phyloP scores from a whole-genome alignment of 2,113 vertebrate species.

The Halichoerus grypus region DNA sequence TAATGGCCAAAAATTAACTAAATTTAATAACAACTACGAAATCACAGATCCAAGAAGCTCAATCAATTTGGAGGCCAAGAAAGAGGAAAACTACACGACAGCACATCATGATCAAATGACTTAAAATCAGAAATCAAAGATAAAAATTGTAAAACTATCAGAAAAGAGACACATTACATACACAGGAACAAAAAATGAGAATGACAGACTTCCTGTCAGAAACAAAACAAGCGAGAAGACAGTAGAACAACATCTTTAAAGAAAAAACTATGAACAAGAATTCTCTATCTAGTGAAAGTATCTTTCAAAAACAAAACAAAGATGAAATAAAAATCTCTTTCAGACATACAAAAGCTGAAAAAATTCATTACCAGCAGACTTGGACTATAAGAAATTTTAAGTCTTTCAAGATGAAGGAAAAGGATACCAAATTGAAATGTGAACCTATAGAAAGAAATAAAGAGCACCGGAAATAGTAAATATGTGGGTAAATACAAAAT shows the following conservation, averaged over 20 bases:
- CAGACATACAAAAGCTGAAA: constrained; percentile 37
- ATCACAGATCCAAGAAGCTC: not conserved
- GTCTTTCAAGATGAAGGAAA: not conserved
- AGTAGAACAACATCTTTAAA: not conserved
- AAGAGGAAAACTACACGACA: constrained; percentile 3
- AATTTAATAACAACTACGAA: not conserved
- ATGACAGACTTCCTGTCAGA: not conserved
- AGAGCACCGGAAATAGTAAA: not conserved
- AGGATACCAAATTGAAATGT: not conserved
- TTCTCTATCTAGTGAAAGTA: not conserved
- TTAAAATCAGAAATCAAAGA: not conserved
- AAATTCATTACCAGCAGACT: not conserved
- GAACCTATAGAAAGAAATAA: not conserved
- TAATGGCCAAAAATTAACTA: not conserved
- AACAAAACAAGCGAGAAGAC: not conserved
- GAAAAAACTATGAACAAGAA: not conserved
- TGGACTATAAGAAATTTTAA: not conserved
- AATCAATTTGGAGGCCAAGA: not conserved
- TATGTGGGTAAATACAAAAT: not conserved
- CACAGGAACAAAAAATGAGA: not conserved
- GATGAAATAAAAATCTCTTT: constrained; percentile 21
- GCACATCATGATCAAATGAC: not conserved
- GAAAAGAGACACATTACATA: not conserved
- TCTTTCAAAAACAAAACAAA: not conserved
- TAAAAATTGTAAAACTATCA: not conserved